Evolutionary conservation across 2,113 vertebrate genomes (phyloP), one percentile per base, ranked within the genome.

Genomic region (Notothenia coriiceps): DNA sequence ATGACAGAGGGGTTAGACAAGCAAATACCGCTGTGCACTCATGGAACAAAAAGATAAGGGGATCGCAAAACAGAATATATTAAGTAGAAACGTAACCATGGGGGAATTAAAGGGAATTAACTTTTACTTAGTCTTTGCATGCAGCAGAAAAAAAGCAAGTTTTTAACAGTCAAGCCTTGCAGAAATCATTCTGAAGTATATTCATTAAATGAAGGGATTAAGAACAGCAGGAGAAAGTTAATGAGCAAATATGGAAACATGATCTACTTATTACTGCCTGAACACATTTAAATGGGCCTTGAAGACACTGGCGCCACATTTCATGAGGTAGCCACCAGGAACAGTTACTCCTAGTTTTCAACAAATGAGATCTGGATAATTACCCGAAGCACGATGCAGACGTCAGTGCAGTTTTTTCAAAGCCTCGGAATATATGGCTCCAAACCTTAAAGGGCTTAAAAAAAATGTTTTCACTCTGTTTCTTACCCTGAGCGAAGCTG

Each of bases 231-330:
- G 62, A 84, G 78, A 70, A 75, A 47, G 75, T 83, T 81, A 84
- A 86, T 15, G 43, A 80, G 67, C 29, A 70, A 80, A 86, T 72
- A 70, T 51, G 73, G 61, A 82, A 79, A 82, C 80, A 78, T 70
- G 73, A 77, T 84, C 65, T 49, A 67, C 70, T 87, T 68, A 70
- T 84, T 77, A 70, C 56, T 22, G 65, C 25, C 80, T 71, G 62
- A 70, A 14, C 63, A 62, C 55, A 67, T 84, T 81, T 61, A 66
- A 86, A 85, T 59, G 43, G 20, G 40, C 70, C 68, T 77, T 15
- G 43, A 79, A 71, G 69, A 29, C 62, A 35, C 50, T 14, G 29
- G 57, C 52, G 60, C 46, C 75, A 64, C 75, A 22, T 77, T 54
- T 65, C 82, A 74, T 66, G 66, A 54, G 51, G 61, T 60, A 25